phyloP scores from a whole-genome alignment of 2,888 invertebrate genomes.

The Tromatobia lineatoria region DNA sequence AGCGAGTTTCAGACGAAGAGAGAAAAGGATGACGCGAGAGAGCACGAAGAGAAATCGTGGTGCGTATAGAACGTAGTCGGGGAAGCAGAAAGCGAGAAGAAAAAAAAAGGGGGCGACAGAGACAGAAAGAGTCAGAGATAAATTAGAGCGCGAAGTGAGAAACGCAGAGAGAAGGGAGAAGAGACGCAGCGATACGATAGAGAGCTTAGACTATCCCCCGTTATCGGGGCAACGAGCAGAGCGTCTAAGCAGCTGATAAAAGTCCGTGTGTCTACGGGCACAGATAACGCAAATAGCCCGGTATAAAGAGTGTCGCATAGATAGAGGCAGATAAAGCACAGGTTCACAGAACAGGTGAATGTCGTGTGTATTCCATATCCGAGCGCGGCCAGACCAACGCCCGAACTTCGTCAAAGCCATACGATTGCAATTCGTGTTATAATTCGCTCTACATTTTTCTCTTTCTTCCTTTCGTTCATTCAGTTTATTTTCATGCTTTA shows the following conservation, averaged over 20 bases:
- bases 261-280: constrained; percentile 81
- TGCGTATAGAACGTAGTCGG: constrained; percentile 4
- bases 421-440: constrained; percentile 32
- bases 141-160: constrained; percentile 59
- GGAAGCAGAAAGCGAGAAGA: constrained; percentile 36
- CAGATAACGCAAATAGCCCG: constrained; percentile 83
- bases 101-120: constrained; percentile 4
- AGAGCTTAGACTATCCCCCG: constrained; percentile 63
- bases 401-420: constrained; percentile 75
- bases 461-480: background rate
- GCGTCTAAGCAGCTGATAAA: constrained; percentile 85
- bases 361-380: constrained; percentile 71
- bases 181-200: constrained; percentile 52
- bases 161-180: constrained; percentile 42
- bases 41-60: constrained; percentile 55
- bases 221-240: constrained; percentile 75
- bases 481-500: background rate
- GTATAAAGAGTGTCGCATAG: constrained; percentile 83
- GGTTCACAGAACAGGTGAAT: constrained; percentile 83
- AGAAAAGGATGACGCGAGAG: constrained; percentile 54
- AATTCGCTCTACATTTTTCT: constrained; percentile 20
- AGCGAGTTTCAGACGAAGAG: constrained; percentile 51
- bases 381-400: constrained; percentile 79
- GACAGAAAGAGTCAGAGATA: constrained; percentile 50
- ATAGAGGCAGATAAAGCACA: constrained; percentile 83